A percentile compares a stretch with the other conserved stretches of the same genome.
These are phyloP conservation scores for Gallirallus australis DNA, from an alignment of 2,797 vertebrate species.

Conservation along the genomic window DNA sequence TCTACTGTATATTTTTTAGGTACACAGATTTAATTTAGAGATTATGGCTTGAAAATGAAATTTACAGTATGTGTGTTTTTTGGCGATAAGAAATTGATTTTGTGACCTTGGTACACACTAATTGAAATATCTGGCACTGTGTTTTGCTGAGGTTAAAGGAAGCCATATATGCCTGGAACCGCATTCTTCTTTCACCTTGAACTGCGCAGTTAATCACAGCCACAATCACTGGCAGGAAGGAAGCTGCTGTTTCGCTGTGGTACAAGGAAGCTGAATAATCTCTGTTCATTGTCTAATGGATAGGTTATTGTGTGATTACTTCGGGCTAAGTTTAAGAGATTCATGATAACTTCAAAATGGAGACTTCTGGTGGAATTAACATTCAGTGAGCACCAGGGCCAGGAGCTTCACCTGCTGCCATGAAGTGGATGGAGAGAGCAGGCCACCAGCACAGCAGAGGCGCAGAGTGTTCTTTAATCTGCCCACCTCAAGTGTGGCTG, in stretches of 20 bases:
- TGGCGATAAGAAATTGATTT: constrained; percentile 80
- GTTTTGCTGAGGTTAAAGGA: constrained; percentile 71
- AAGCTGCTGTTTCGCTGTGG: constrained; percentile 58
- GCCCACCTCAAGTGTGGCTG: not conserved
- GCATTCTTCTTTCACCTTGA: constrained; percentile 73
- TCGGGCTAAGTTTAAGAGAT: not conserved
- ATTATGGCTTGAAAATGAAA: constrained; percentile 79
- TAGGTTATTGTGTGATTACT: constrained; percentile 22
- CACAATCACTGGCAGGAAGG: constrained; percentile 61
- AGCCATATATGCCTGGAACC: constrained; percentile 39
- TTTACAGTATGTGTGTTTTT: constrained; percentile 77
- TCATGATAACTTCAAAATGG: not conserved
- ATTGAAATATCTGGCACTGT: constrained; percentile 77
- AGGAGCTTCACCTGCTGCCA: fast-evolving
- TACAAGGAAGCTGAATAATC: constrained; percentile 63
- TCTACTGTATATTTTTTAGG: constrained; percentile 75
- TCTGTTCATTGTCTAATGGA: constrained; percentile 46
- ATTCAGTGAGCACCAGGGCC: not conserved
- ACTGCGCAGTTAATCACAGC: constrained; percentile 60
- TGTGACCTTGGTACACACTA: constrained; percentile 71
- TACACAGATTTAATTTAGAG: constrained; percentile 82
- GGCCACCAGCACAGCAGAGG: fast-evolving
- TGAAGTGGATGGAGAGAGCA: fast-evolving
- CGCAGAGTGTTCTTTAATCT: fast-evolving
- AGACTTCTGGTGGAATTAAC: not conserved